A percentile compares a stretch with the other conserved stretches of the same genome.
Evolutionary conservation across 37 sponge, comb jelly and placozoan genomes (phyloP).

Genomic region (Beroe forskalii): DNA sequence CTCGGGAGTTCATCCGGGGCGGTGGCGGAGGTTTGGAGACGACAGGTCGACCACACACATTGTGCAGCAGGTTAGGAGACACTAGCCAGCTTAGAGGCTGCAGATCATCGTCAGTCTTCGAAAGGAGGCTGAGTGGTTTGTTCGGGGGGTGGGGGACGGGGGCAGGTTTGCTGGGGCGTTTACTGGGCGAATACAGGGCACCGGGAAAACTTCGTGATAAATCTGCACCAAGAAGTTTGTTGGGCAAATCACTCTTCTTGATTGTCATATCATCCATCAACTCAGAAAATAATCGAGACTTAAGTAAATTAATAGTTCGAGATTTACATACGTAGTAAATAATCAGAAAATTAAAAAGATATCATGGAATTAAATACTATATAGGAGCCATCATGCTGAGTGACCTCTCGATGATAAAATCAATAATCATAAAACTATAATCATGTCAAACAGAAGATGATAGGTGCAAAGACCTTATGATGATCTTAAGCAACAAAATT

Average conservation of each 20-base stretch:
- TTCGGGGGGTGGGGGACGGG: conserved; percentile 6
- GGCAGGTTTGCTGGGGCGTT: not conserved
- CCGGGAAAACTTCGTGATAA: conserved; percentile 48
- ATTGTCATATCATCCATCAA: conserved; percentile 61
- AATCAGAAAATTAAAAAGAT: no score
- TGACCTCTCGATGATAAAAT: no score
- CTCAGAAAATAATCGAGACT: not conserved
- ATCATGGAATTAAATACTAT: no score
- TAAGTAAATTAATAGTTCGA: no score
- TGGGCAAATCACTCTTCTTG: not conserved
- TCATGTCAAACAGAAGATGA: no score
- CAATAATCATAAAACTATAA: no score
- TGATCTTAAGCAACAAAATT: no score
- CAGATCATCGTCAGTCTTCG: conserved; percentile 39
- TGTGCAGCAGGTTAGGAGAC: conserved; percentile 32
- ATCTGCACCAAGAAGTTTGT: conserved; percentile 32
- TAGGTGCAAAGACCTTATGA: no score
- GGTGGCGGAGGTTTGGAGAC: conserved; percentile 38
- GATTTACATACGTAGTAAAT: no score
- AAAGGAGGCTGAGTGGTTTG: conserved; percentile 43
- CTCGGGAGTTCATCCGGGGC: not conserved
- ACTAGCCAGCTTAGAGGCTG: conserved; percentile 36
- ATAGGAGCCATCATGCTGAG: no score
- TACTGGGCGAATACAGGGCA: conserved; percentile 54
- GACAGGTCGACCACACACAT: conserved; percentile 22